Base-by-base conservation (phyloP, 2,888 invertebrate species). In the Orchesellides sinensis region DNA sequence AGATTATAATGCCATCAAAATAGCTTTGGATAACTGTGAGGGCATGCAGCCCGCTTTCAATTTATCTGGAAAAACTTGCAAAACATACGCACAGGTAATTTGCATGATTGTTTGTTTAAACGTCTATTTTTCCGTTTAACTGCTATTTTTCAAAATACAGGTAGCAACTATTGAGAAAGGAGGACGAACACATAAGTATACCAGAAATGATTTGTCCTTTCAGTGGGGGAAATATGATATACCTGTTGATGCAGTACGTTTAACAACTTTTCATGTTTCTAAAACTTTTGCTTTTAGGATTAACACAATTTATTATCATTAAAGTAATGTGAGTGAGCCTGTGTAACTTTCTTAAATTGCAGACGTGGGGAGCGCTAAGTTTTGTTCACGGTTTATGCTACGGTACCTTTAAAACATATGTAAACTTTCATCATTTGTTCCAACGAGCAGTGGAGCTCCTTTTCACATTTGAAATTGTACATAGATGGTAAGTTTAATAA, bases 381-480 rank as follows among this genome's bases (percentile, higher is more conserved):
- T 83, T 83, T 49, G 70, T 80, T 12, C 79, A 83, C 66, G 83
- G 83, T 12, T 45, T 84, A 19, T 80, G 80, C 61, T 87, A 84
- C 52, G 83, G 83, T 3, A 85, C 72, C 10, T 87, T 83, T 74
- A 73, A 49, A 5, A 17, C 56, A 2, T 56, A 86, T 66, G 61
- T 87, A 8, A 87, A 87, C 49, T 73, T 56, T 40, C 87, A 87
- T 59, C 87, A 87, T 79, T 68, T 85, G 49, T 87, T 78, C 40
- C 80, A 86, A 66, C 68, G 63, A 40, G 85, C 79, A 21, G 66
- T 83, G 59, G 84, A 86, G 49, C 29, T 75, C 25, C 69, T 86
- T 2, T 84, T 86, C 32, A 82, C 73, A 0, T 59, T 70, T 6
- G 80, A 83, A 70, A 45, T 86, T 3, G 5, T 79, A 17, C 73